phyloP scores from a whole-genome alignment of 2,113 vertebrate genomes.

The Lanius ludovicianus region DNA sequence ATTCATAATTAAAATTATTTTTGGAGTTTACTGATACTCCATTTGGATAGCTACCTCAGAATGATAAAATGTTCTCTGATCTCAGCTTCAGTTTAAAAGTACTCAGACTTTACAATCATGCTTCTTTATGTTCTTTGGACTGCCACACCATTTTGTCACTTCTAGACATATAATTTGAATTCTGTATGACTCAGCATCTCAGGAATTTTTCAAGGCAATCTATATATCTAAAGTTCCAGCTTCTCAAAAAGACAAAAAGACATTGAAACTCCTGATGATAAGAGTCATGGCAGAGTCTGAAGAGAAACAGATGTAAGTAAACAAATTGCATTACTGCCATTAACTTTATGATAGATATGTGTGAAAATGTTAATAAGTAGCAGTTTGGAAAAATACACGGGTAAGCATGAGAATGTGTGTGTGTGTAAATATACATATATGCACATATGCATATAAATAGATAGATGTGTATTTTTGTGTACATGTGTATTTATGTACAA shows the following conservation, averaged over 20 bases:
- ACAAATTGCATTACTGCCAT: neutral
- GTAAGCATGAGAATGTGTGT: fast-evolving
- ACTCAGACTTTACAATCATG: neutral
- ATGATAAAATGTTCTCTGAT: neutral
- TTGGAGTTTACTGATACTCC: neutral
- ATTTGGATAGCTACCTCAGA: neutral
- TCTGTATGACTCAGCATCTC: neutral
- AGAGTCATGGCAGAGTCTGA: neutral
- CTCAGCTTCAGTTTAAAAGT: neutral
- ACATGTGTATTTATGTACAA: neutral
- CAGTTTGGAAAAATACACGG: neutral
- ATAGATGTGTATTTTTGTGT: neutral
- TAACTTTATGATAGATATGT: neutral
- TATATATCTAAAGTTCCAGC: neutral
- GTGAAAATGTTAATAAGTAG: neutral
- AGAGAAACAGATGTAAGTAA: neutral
- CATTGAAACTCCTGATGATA: neutral
- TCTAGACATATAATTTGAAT: neutral
- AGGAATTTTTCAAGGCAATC: neutral
- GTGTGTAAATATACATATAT: neutral
- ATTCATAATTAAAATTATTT: neutral
- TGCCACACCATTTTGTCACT: neutral
- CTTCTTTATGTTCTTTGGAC: neutral
- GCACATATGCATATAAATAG: neutral
- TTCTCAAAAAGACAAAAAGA: neutral